A percentile compares a stretch with the other conserved stretches of the same genome.
Evolutionary conservation across 1,140 invertebrate species (phyloP).

Genomic region (Alviniconcha marisindica): DNA sequence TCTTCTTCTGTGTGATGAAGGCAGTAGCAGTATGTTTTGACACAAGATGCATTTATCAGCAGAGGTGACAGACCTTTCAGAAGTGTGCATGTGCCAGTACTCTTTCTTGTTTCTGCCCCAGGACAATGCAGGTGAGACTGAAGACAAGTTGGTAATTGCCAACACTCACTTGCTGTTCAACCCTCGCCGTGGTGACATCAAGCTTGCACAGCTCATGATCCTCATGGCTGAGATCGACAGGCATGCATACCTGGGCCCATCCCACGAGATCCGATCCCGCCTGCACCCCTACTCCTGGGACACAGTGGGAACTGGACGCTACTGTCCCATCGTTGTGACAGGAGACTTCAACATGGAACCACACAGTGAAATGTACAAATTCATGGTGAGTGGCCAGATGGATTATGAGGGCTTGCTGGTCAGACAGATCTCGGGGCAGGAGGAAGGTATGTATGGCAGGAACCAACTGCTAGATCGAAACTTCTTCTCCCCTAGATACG

Average conservation of each 20-base stretch:
- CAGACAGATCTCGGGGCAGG: slow-evolving; percentile 71
- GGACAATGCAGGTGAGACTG: slow-evolving; percentile 1
- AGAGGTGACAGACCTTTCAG: too few relatives aligned
- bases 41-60: too few relatives aligned
- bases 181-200: slow-evolving; percentile 89
- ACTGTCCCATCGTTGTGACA: slow-evolving; percentile 88
- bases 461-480: slow-evolving; percentile 52
- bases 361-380: slow-evolving; percentile 83
- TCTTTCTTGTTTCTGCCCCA: slow-evolving; percentile 8
- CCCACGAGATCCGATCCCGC: background rate
- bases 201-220: slow-evolving; percentile 88
- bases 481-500: slow-evolving; percentile 79
- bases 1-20: too few relatives aligned
- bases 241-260: slow-evolving; percentile 47
- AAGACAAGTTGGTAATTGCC: slow-evolving; percentile 82
- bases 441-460: slow-evolving; percentile 47
- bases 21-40: too few relatives aligned
- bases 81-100: too few relatives aligned
- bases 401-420: slow-evolving; percentile 77
- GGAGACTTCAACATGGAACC: slow-evolving; percentile 94
- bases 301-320: slow-evolving; percentile 54
- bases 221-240: slow-evolving; percentile 88
- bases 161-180: slow-evolving; percentile 98
- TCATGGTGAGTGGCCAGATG: slow-evolving; percentile 83
- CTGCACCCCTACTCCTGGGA: background rate